Conservation (phyloP, 2,888 invertebrate genomes). For the Tethea ocularis region DNA sequence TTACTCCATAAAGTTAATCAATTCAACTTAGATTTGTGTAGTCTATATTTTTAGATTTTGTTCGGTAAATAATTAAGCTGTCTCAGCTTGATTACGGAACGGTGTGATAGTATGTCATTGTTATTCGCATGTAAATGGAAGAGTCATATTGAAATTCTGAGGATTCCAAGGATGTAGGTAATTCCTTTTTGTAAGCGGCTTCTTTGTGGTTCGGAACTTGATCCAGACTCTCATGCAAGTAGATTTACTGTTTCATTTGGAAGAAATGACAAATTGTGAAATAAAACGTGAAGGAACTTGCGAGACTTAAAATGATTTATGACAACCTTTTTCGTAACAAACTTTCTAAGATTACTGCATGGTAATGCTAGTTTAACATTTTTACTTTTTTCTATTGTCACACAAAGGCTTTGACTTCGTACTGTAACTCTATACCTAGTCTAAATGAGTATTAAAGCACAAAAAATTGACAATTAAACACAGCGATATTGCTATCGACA, state of each 20-base stretch:
- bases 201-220: slow-evolving; percentile 47
- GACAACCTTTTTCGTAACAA: background rate
- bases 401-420: background rate
- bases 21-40: no score
- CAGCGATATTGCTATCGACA: no score
- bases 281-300: slow-evolving; percentile 19
- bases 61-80: background rate
- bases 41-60: no score
- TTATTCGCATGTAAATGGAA: slow-evolving; percentile 72
- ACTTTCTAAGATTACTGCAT: background rate
- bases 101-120: slow-evolving; percentile 37
- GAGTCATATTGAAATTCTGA: slow-evolving; percentile 76
- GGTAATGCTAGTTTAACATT: background rate
- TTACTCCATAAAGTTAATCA: no score
- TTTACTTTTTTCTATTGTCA: background rate
- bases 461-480: no score
- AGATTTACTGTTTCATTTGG: slow-evolving; percentile 17
- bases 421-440: no score
- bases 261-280: slow-evolving; percentile 9
- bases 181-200: slow-evolving; percentile 59
- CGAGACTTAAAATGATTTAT: slow-evolving; percentile 24
- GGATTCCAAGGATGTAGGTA: slow-evolving; percentile 67
- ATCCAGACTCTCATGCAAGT: slow-evolving; percentile 24
- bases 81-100: slow-evolving; percentile 21
- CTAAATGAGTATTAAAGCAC: no score